These are phyloP conservation scores for Rhopalosiphum maidis DNA, from an alignment of 1,140 invertebrate species.

Conservation along the genomic window DNA sequence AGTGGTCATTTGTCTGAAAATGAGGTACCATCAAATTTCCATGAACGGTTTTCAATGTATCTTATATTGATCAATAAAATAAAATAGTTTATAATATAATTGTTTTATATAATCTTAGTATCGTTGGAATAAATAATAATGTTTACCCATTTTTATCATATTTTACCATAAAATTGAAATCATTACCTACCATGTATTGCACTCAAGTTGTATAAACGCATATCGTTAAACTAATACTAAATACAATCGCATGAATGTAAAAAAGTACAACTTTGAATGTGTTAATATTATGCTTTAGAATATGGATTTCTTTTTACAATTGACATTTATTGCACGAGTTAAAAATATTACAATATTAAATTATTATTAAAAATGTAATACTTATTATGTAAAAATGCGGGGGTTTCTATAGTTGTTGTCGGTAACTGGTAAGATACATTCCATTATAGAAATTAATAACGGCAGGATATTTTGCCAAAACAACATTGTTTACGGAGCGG, in stretches of 20 bases:
- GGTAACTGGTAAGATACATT: not conserved
- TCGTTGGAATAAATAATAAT: not conserved
- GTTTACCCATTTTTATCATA: not conserved
- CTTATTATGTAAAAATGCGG: not conserved
- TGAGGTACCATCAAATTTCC: not conserved
- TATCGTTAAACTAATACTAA: not conserved
- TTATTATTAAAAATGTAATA: not conserved
- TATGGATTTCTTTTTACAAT: not conserved
- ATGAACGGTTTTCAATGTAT: not conserved
- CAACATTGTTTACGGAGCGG: not conserved
- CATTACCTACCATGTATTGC: not conserved
- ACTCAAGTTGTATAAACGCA: not conserved
- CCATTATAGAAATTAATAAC: not conserved
- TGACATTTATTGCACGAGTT: not conserved
- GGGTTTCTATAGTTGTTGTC: not conserved
- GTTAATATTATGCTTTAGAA: not conserved
- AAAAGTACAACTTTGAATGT: not conserved
- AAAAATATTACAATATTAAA: not conserved
- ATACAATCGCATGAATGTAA: not conserved
- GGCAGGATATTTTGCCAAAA: slow-evolving; percentile 21
- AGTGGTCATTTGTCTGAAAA: slow-evolving; percentile 6
- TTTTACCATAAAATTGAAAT: not conserved
- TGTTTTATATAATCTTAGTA: not conserved
- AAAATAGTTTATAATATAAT: not conserved
- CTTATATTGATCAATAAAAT: not conserved